phyloP scores from a whole-genome alignment of 2,888 invertebrate genomes.

The Allacma fusca region DNA sequence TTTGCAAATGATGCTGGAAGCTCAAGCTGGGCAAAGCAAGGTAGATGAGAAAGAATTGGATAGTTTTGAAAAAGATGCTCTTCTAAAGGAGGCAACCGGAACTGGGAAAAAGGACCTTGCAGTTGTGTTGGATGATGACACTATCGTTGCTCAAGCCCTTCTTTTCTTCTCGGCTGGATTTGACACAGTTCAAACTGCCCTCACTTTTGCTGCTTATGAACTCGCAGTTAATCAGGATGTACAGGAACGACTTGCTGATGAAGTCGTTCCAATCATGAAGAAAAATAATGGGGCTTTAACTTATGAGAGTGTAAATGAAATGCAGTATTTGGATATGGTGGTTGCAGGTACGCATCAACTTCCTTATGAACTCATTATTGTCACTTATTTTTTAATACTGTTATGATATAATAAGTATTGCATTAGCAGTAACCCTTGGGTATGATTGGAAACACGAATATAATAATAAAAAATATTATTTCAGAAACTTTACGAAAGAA shows the following conservation, averaged over 20 bases:
- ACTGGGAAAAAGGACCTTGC: not conserved
- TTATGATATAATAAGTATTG: too few relatives aligned
- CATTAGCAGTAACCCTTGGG: too few relatives aligned
- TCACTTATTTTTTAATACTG: too few relatives aligned
- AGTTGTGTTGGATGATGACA: conserved; percentile 26
- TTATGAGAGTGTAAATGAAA: conserved; percentile 16
- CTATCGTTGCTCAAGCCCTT: conserved; percentile 36
- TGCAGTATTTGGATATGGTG: conserved; percentile 35
- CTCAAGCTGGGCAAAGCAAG: conserved; percentile 13
- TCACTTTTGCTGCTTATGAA: conserved; percentile 27
- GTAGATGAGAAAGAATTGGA: not conserved
- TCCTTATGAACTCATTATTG: too few relatives aligned
- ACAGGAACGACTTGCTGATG: conserved; percentile 27
- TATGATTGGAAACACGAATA: too few relatives aligned
- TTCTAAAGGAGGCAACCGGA: not conserved
- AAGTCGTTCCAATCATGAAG: conserved; percentile 14
- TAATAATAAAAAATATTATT: not conserved
- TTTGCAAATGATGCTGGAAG: conserved; percentile 62
- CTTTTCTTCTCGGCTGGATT: conserved; percentile 36
- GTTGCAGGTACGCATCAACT: not conserved
- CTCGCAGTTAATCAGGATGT: conserved; percentile 37
- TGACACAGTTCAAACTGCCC: conserved; percentile 5
- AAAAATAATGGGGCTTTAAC: conserved; percentile 23
- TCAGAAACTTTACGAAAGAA: conserved; percentile 67
- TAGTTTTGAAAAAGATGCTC: not conserved